These are phyloP conservation scores for Schrankia costaestrigalis DNA, from an alignment of 2,888 invertebrate genomes.

Conservation along the genomic window DNA sequence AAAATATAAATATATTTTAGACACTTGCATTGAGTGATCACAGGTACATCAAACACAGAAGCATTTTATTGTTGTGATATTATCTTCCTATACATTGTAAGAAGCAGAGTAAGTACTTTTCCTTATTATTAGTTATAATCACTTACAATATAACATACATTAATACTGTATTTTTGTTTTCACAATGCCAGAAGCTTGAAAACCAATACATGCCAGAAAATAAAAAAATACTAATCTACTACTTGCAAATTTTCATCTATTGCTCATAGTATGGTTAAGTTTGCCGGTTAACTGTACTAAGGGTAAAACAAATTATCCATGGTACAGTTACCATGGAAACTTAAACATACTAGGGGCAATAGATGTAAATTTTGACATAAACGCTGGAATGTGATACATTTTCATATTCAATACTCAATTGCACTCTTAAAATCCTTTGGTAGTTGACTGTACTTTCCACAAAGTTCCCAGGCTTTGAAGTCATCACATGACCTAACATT, in stretches of 20 bases:
- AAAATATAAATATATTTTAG: constrained; percentile 24
- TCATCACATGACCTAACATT: constrained; percentile 68
- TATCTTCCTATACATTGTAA: too few relatives aligned
- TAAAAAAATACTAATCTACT: constrained; percentile 29
- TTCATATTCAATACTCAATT: constrained; percentile 64
- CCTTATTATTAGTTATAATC: constrained; percentile 8
- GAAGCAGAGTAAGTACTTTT: constrained; percentile 19
- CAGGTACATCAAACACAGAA: constrained; percentile 31
- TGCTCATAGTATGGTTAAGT: too few relatives aligned
- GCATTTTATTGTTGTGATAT: constrained; percentile 8
- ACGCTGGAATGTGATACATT: constrained; percentile 23
- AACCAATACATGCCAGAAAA: constrained; percentile 38
- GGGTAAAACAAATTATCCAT: too few relatives aligned
- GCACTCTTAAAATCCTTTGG: constrained; percentile 73
- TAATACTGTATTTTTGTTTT: constrained; percentile 24
- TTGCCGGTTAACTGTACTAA: background rate
- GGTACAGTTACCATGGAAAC: too few relatives aligned
- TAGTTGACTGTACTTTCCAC: constrained; percentile 64
- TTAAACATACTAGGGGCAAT: too few relatives aligned
- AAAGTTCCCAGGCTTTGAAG: constrained; percentile 72
- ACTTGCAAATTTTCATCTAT: constrained; percentile 1
- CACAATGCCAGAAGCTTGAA: constrained; percentile 24
- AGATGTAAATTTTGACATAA: too few relatives aligned
- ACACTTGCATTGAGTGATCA: constrained; percentile 36
- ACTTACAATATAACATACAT: constrained; percentile 6